Evolutionary conservation across 2,113 vertebrate species (phyloP).

Genomic region (Elgaria multicarinata): DNA sequence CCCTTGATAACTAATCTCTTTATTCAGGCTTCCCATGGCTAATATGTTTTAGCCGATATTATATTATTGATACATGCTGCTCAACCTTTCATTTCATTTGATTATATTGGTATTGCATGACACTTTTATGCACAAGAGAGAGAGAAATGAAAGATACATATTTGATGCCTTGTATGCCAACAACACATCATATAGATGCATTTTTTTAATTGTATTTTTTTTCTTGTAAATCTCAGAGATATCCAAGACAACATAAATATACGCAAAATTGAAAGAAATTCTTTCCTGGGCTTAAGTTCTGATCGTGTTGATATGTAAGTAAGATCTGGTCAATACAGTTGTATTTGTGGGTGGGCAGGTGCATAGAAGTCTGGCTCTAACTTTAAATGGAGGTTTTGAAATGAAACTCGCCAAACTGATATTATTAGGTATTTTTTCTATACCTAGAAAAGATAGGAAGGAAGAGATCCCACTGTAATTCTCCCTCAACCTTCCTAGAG

Average conservation of each 20-base stretch:
- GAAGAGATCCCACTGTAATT: too few species aligned
- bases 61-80: neutral
- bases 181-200: neutral
- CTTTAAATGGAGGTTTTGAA: neutral
- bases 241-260: constrained; percentile 86
- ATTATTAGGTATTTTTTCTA: neutral
- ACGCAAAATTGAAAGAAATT: constrained; percentile 77
- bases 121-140: neutral
- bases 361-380: neutral
- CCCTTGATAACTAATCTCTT: neutral
- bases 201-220: neutral
- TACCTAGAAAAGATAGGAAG: too few species aligned
- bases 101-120: neutral
- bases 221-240: constrained; percentile 78
- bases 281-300: constrained; percentile 81
- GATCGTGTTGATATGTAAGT: constrained; percentile 83
- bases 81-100: neutral
- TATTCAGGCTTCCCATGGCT: neutral
- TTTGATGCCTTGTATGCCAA: neutral
- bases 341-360: neutral
- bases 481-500: too few species aligned
- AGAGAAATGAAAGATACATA: neutral
- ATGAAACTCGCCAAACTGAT: neutral
- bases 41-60: neutral
- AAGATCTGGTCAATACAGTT: neutral